These are phyloP conservation scores for Centropyge bicolor DNA, from an alignment of 2,797 vertebrate genomes.

Conservation along the genomic window DNA sequence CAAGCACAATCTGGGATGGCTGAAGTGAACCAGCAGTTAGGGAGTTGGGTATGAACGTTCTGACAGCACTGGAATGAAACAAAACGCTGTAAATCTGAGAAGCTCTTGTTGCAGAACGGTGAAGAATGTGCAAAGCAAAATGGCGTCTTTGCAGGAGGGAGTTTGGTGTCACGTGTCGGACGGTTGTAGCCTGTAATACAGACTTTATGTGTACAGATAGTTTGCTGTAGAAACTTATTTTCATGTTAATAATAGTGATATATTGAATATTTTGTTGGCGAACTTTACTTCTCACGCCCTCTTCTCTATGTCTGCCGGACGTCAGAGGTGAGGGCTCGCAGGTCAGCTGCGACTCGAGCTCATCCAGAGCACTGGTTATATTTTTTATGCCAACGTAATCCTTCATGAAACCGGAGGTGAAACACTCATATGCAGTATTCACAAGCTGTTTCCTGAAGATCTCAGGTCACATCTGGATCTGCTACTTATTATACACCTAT, in stretches of 20 bases:
- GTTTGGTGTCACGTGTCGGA: slow-evolving; percentile 18
- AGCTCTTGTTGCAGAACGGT: neutral
- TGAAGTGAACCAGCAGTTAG: slow-evolving; percentile 23
- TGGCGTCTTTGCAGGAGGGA: neutral
- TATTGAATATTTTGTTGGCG: slow-evolving; percentile 34
- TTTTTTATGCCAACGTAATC: slow-evolving; percentile 53
- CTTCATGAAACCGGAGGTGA: slow-evolving; percentile 43
- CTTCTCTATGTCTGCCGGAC: slow-evolving; percentile 33
- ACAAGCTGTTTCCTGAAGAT: slow-evolving; percentile 63
- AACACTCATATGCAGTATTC: slow-evolving; percentile 51
- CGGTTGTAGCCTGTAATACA: slow-evolving; percentile 8
- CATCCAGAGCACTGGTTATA: slow-evolving; percentile 41
- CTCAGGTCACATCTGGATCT: slow-evolving; percentile 71
- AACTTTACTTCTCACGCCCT: slow-evolving; percentile 11
- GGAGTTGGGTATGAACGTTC: neutral
- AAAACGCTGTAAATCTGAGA: slow-evolving; percentile 21
- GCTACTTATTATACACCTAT: slow-evolving; percentile 43
- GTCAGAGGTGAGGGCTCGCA: slow-evolving; percentile 40
- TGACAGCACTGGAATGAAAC: slow-evolving; percentile 45
- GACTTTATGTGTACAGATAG: slow-evolving; percentile 30
- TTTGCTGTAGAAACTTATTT: slow-evolving; percentile 47
- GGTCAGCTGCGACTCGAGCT: slow-evolving; percentile 33
- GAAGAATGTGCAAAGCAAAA: slow-evolving; percentile 32
- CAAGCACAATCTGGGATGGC: slow-evolving; percentile 34
- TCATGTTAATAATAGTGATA: slow-evolving; percentile 18